Evolutionary conservation across 2,888 invertebrate genomes (phyloP).

Genomic region (Papilio gigon): DNA sequence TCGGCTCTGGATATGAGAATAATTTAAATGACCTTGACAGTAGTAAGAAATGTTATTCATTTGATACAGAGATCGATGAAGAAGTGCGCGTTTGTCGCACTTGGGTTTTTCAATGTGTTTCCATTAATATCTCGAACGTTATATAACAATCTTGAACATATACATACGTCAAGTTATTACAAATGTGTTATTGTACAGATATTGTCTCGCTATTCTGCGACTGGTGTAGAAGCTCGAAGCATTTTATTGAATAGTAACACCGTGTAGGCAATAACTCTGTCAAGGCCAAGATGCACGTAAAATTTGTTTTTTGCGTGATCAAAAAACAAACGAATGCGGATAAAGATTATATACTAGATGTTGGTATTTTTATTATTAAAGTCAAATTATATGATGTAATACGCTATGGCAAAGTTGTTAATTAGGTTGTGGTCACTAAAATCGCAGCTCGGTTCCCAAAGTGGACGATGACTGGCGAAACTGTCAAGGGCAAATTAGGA

Average conservation of each 20-base stretch:
- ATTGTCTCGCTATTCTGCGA: slow-evolving; percentile 23
- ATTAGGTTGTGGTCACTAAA: slow-evolving; percentile 41
- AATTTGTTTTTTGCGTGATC: slow-evolving; percentile 30
- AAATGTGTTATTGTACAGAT: slow-evolving; percentile 23
- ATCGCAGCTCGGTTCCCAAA: slow-evolving; percentile 41
- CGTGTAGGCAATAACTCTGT: slow-evolving; percentile 29
- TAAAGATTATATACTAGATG: slow-evolving; percentile 15
- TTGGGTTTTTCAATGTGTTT: slow-evolving; percentile 47
- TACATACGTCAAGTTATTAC: neutral
- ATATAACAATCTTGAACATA: slow-evolving; percentile 6
- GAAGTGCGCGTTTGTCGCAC: slow-evolving; percentile 55
- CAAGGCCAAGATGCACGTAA: slow-evolving; percentile 39
- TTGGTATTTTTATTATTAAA: slow-evolving; percentile 13
- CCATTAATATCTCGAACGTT: neutral
- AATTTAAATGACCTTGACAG: slow-evolving; percentile 57
- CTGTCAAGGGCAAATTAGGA: slow-evolving; percentile 34
- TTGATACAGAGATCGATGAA: slow-evolving; percentile 54
- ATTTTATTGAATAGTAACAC: slow-evolving; percentile 27
- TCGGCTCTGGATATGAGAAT: slow-evolving; percentile 36
- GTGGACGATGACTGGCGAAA: slow-evolving; percentile 41
- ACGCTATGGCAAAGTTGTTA: slow-evolving; percentile 26
- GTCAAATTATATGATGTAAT: neutral
- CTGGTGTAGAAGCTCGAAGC: slow-evolving; percentile 19
- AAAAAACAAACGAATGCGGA: slow-evolving; percentile 25
- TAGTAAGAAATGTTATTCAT: slow-evolving; percentile 59